phyloP scores from a whole-genome alignment of 1,140 invertebrate species.

The Scaptomyza hsui region DNA sequence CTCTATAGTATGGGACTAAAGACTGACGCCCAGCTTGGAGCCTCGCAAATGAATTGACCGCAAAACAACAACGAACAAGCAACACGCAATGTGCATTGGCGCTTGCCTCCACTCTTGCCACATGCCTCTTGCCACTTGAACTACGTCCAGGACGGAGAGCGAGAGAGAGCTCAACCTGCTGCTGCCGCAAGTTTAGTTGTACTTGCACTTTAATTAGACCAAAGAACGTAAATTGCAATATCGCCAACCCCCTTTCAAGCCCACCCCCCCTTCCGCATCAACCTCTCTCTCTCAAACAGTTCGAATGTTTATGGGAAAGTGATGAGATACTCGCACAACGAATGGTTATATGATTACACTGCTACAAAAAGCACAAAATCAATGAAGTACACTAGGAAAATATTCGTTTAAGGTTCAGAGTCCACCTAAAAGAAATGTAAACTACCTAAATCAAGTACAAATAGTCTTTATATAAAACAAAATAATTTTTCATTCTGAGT shows the following conservation, averaged over 20 bases:
- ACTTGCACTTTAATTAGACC: constrained; percentile 81
- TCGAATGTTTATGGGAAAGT: constrained; percentile 76
- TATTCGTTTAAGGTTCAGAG: too few species aligned
- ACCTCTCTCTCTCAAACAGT: constrained; percentile 14
- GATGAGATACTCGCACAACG: constrained; percentile 65
- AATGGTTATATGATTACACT: constrained; percentile 11
- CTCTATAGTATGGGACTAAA: constrained; percentile 37
- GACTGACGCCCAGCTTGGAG: constrained; percentile 15
- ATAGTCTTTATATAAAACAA: too few species aligned
- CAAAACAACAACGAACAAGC: constrained; percentile 54
- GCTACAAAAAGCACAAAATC: too few species aligned
- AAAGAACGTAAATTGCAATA: constrained; percentile 82
- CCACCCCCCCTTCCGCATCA: constrained; percentile 3
- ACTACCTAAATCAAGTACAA: too few species aligned
- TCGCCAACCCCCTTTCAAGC: constrained; percentile 39
- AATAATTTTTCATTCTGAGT: too few species aligned
- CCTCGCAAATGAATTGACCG: constrained; percentile 65
- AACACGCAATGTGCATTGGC: constrained; percentile 68
- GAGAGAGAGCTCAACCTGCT: constrained; percentile 37
- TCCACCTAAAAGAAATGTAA: too few species aligned
- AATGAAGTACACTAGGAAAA: too few species aligned
- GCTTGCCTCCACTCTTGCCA: too few species aligned
- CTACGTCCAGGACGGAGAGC: not conserved
- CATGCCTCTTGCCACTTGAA: constrained; percentile 10
- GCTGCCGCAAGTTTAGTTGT: constrained; percentile 69